Conservation (phyloP, 2,888 invertebrate species). For the Agrochola circellaris region DNA sequence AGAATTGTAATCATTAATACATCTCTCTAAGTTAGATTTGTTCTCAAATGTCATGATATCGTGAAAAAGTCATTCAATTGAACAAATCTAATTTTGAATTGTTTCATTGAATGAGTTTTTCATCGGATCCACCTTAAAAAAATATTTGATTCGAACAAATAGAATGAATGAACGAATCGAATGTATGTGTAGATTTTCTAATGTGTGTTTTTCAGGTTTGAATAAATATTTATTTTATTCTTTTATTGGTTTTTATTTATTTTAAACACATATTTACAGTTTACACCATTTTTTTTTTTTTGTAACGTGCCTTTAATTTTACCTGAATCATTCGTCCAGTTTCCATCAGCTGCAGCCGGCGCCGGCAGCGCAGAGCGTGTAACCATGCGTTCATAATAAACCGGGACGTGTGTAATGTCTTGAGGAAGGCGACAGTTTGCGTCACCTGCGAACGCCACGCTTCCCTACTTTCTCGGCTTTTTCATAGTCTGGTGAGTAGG, state of each 20-base stretch:
- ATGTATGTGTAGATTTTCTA: no score
- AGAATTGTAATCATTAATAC: no score
- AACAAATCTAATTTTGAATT: no score
- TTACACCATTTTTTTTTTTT: background rate
- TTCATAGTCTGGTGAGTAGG: slow-evolving; percentile 43
- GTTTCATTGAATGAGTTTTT: no score
- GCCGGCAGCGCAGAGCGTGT: slow-evolving; percentile 16
- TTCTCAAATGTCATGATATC: no score
- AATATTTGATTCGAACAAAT: background rate
- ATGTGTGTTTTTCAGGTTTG: no score
- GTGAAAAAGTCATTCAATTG: no score
- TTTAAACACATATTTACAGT: background rate
- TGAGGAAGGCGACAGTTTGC: slow-evolving; percentile 42
- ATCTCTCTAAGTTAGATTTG: no score
- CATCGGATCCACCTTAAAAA: background rate
- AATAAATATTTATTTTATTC: no score
- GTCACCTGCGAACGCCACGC: slow-evolving; percentile 48
- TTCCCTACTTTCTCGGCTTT: slow-evolving; percentile 8
- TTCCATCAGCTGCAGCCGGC: slow-evolving; percentile 19
- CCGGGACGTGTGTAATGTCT: slow-evolving; percentile 61
- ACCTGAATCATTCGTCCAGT: slow-evolving; percentile 9
- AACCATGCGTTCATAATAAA: slow-evolving; percentile 59
- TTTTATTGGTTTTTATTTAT: background rate
- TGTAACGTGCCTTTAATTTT: background rate
- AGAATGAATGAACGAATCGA: no score